Base-by-base conservation (phyloP, 2,888 invertebrate genomes). In the Drosophila multiciliata region DNA sequence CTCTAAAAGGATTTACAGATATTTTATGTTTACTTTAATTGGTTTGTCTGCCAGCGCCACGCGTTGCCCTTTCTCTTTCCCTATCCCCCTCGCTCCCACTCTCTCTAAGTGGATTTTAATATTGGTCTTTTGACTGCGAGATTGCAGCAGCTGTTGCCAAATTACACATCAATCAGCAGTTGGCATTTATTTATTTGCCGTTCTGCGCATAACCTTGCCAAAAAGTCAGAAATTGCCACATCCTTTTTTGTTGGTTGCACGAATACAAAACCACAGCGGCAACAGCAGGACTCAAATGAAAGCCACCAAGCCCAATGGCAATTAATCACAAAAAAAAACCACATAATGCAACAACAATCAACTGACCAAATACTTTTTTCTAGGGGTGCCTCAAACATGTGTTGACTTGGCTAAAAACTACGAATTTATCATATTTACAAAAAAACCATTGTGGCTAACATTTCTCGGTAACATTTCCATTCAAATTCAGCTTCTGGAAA, bases 1-100 rank as follows among this genome's bases (percentile, higher is more conserved):
- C 60, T 55, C 80, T 87, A 89, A 89, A 85, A 87, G 85, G 89
- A 89, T 85, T 82, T 84, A 73, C 65, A 73, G 73, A 87, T 73
- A 67, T 68, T 75, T 40, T 32, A 48, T 79, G 75, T 84, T 87
- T 81, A 66, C 87, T 89, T 85, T 81, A 89, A 89, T 87, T 82
- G 87, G 52, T 61, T 59, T 60, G 68, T 69, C 65, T 77, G 63
- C 8, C 72, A 49, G 29, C 58, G 87, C 80, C 89, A 84, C 85
- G 89, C 85, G 85, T 53, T 63, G 54, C 60, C 3, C 29, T 29
- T 17, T 29, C 11, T 11, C 17, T 12, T n/a, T 49, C 17, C 29
- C 17, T 12, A 11, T 49, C 17, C 29, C 9, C 8, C 15, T 23
- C 7, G 2, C 3, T 48, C 40, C 9, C 12, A 11, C 48, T 49